Evolutionary conservation across 2,797 vertebrate genomes (phyloP), one percentile per base, ranked within the genome.

Genomic region (Cheirogaleus major): DNA sequence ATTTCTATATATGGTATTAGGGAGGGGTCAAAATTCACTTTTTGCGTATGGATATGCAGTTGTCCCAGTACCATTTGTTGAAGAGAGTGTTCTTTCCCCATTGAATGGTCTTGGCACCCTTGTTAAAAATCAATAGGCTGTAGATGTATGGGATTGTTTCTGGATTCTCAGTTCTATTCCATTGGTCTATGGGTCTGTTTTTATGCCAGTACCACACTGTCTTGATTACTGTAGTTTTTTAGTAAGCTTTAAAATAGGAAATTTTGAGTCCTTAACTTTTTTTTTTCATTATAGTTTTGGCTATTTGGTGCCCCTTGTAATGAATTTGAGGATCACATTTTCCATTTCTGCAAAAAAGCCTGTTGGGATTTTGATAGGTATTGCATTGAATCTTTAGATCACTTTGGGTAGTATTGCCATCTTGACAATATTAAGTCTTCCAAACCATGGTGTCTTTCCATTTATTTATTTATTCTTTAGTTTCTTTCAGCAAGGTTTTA

Each of bases 211-310:
- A 81, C 27, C 10, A 76, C 41, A 69, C 45, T 82, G n/a, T 96
- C 30, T 50, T 90, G 43, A 70, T 84, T 90, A 61, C 20, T 84
- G 27, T 78, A 89, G 23, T 41, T 70, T 93, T 79, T 20, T 86
- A 48, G 72, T 78, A 69, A 57, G 81, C 85, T 89, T 89, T 76
- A 59, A 89, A 89, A 94, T 76, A 45, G 52, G 63, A 45, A 84
- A 79, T 35, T 63, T 32, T 52, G n/a, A 35, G 30, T 86, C 17
- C 32, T 93, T 67, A 45, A 38, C 23, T 78, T 79, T 50, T 65
- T 92, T 52, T 78, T 93, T 69, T 69, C 15, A 48, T 23, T 93
- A 32, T 30, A 12, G 32, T 86, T 75, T 69, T 93, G 50, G 17
- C 23, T 67, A 32, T 78, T 57, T 86, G 61, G 50, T 4, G 15